Evolutionary conservation across 2,888 invertebrate species (phyloP), one percentile per base, ranked within the genome.

Genomic region (Therioaphis trifolii): DNA sequence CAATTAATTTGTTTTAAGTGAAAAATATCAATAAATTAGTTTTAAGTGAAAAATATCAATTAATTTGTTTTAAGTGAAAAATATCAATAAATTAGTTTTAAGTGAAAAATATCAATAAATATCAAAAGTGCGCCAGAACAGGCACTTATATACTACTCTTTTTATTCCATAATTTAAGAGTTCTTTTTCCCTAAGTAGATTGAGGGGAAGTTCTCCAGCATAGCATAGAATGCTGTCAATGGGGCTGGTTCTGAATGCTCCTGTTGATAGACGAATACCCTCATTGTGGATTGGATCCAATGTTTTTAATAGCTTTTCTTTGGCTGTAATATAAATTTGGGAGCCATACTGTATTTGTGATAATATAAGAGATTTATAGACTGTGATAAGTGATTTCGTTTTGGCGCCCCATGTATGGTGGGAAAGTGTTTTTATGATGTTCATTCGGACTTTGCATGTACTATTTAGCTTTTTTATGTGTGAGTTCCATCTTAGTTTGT

Each of bases 281-380:
- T 55, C 55, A 18, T 55, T 55, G 55, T 55, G 55, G 7, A 55
- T 21, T 2, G 21, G 55, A n/a, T 55, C 21, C n/a, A 55, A 55
- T 55, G n/a, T 55, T 55, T 21, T 55, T 55, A 55, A 18, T 3
- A 55, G 7, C 27, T 29, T n/a, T 63, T n/a, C n/a, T n/a, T n/a
- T n/a, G n/a, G n/a, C n/a, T n/a, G n/a, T n/a, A n/a, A n/a, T n/a
- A n/a, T n/a, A 63, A 29, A 63, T 63, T 63, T 63, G 29, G 18
- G 29, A 27, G 4, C 63, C 63, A 18, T 63, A 29, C 27, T 63
- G 29, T 63, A 63, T 63, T 29, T 18, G 1, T 29, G 63, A 63
- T 29, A 63, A 29, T 29, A 63, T 29, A 63, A 29, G 63, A 63
- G 63, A 63, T 63, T 29, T 63, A 29, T 63, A 63, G 7, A 63